Evolutionary conservation across 35 echinoderm and acorn worm species (phyloP).

Genomic region (Lytechinus pictus): DNA sequence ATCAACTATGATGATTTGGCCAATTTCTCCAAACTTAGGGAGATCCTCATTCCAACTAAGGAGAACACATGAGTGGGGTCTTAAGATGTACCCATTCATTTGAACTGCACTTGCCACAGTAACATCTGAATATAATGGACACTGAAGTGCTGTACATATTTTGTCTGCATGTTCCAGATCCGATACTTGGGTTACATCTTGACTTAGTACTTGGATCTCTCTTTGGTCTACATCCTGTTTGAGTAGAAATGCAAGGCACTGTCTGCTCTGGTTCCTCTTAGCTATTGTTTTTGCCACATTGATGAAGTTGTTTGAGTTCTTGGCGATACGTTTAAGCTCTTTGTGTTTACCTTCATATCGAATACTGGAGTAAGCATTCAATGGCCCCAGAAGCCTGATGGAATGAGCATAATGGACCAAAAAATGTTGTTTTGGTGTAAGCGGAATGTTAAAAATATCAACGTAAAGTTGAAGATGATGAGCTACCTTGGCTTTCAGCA

Average conservation of each 20-base stretch:
- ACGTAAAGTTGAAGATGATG: slow-evolving; percentile 68
- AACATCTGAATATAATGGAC: background rate
- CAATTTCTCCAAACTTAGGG: slow-evolving; percentile 30
- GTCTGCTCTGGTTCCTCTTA: background rate
- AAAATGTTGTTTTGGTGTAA: slow-evolving; percentile 77
- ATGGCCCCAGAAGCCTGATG: slow-evolving; percentile 23
- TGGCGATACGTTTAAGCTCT: slow-evolving; percentile 9
- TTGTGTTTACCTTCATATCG: slow-evolving; percentile 42
- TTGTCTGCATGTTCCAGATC: background rate
- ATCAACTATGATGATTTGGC: slow-evolving; percentile 13
- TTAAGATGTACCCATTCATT: slow-evolving; percentile 13
- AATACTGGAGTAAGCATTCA: slow-evolving; percentile 37
- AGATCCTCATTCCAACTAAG: slow-evolving; percentile 17
- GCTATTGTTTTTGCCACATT: slow-evolving; percentile 34
- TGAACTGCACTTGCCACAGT: slow-evolving; percentile 3
- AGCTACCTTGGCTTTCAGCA: slow-evolving; percentile 51
- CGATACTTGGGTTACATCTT: background rate
- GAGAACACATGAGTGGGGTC: slow-evolving; percentile 15
- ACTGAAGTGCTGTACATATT: slow-evolving; percentile 23
- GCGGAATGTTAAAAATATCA: background rate
- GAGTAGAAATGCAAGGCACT: slow-evolving; percentile 25
- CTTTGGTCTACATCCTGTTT: background rate
- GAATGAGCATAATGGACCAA: slow-evolving; percentile 54
- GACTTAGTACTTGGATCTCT: slow-evolving; percentile 26
- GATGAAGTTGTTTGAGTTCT: slow-evolving; percentile 36